phyloP scores from a whole-genome alignment of 2,797 vertebrate genomes.

The Pseudochirops corinnae region DNA sequence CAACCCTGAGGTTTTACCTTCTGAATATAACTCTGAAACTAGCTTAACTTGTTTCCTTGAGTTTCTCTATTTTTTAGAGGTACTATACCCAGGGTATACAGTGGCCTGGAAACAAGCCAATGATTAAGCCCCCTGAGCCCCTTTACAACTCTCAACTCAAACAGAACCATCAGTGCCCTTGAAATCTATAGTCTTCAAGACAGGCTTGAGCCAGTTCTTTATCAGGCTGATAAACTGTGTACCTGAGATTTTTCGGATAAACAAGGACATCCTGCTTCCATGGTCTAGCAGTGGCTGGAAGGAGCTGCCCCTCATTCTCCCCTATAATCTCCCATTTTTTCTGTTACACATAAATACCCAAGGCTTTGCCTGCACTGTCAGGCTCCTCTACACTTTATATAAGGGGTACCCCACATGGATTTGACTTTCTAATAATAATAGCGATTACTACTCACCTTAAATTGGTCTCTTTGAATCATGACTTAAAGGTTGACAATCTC shows the following conservation, averaged over 20 bases:
- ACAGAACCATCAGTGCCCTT: neutral
- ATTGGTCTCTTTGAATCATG: neutral
- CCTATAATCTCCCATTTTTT: neutral
- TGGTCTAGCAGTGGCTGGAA: neutral
- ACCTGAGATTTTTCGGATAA: neutral
- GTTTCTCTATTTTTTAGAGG: neutral
- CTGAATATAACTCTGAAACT: neutral
- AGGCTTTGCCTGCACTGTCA: neutral
- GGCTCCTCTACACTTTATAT: neutral
- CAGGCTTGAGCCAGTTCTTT: neutral
- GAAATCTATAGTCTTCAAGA: neutral
- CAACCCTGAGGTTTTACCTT: neutral
- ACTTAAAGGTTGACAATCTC: neutral
- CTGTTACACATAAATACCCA: neutral
- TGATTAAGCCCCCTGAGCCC: neutral
- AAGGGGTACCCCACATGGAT: neutral
- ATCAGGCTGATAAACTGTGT: neutral
- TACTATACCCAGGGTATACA: neutral
- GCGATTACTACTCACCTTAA: neutral
- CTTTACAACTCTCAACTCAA: neutral
- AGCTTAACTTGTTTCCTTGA: neutral
- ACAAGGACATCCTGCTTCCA: neutral
- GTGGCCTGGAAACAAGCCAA: neutral
- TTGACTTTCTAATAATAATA: neutral
- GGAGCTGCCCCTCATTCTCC: neutral